Percentiles rank a stretch among this genome's conserved stretches.
Conservation (phyloP, 2,888 invertebrate genomes). For the Cryptocephalus moraei region DNA sequence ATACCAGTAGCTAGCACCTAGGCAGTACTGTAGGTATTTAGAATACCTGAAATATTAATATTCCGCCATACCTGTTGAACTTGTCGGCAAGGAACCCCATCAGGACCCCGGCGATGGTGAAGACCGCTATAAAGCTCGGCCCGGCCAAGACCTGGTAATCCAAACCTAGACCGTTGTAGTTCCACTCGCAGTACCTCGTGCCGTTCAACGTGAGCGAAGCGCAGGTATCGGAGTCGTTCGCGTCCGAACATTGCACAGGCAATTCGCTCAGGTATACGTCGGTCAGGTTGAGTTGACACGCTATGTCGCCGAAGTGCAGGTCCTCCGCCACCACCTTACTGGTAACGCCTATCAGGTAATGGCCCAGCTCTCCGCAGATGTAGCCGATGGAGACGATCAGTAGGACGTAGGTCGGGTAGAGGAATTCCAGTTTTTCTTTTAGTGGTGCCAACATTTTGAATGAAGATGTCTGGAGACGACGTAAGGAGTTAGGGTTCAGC, state of each 20-base stretch:
- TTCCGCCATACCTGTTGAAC: conserved; percentile 45
- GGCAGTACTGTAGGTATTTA: no score
- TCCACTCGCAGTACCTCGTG: conserved; percentile 78
- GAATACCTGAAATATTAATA: no score
- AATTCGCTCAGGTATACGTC: conserved; percentile 43
- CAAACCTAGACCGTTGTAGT: conserved; percentile 83
- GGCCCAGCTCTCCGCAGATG: conserved; percentile 77
- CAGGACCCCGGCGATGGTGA: conserved; percentile 77
- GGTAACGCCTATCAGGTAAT: conserved; percentile 81
- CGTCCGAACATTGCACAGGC: conserved; percentile 45
- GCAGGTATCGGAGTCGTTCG: conserved; percentile 46
- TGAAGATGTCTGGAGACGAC: neutral
- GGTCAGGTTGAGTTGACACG: conserved; percentile 67
- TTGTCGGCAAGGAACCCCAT: conserved; percentile 76
- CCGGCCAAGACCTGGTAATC: conserved; percentile 90
- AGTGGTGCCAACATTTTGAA: conserved; percentile 20
- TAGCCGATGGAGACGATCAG: conserved; percentile 73
- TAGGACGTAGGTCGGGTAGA: conserved; percentile 71
- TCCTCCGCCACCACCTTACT: conserved; percentile 79
- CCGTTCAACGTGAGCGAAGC: conserved; percentile 56
- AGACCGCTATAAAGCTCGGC: conserved; percentile 85
- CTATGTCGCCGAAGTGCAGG: conserved; percentile 76
- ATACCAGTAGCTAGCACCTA: no score
- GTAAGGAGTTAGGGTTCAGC: no score
- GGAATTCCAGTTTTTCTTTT: conserved; percentile 51